A percentile compares a stretch with the other conserved stretches of the same genome.
Conservation (phyloP, 2,797 vertebrate species). For the Coccyzus lansbergi region DNA sequence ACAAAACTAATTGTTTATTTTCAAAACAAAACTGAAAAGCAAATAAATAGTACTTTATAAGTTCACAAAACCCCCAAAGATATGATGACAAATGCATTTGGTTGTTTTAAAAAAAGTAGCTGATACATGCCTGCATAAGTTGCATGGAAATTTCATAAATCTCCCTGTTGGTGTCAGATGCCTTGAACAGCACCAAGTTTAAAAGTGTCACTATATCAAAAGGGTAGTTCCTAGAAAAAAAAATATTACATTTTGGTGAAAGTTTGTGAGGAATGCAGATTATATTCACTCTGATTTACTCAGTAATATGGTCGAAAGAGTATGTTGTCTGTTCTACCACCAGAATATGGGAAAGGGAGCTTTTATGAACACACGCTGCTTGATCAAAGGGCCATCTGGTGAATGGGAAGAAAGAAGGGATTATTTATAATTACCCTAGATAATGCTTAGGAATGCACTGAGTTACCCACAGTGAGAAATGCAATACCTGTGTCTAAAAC, state of each 20-base stretch:
- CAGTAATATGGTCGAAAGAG: conserved; percentile 3
- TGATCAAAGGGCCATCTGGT: conserved; percentile 32
- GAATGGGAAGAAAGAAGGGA: conserved; percentile 16
- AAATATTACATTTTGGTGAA: conserved; percentile 51
- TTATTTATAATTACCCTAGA: conserved; percentile 27
- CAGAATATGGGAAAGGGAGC: conserved; percentile 2
- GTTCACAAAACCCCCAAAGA: not conserved
- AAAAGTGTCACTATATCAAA: conserved; percentile 96
- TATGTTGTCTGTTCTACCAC: not conserved
- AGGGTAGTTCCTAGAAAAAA: conserved; percentile 91
- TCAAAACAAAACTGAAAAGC: not conserved
- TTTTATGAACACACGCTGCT: not conserved
- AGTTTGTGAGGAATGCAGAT: conserved; percentile 8
- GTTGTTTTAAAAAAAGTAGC: not conserved
- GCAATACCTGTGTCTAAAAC: not conserved
- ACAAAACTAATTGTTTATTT: not conserved
- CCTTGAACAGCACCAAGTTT: conserved; percentile 97
- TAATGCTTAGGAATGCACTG: conserved; percentile 30
- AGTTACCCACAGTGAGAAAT: not conserved
- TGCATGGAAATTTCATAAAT: conserved; percentile 99
- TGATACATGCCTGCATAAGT: conserved; percentile 92
- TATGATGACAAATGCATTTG: not conserved
- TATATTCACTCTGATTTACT: conserved; percentile 6
- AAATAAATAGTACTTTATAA: not conserved
- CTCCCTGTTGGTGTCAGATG: conserved; percentile 96